Conservation (phyloP, 2,113 vertebrate species). For the Pseudonaja textilis region DNA sequence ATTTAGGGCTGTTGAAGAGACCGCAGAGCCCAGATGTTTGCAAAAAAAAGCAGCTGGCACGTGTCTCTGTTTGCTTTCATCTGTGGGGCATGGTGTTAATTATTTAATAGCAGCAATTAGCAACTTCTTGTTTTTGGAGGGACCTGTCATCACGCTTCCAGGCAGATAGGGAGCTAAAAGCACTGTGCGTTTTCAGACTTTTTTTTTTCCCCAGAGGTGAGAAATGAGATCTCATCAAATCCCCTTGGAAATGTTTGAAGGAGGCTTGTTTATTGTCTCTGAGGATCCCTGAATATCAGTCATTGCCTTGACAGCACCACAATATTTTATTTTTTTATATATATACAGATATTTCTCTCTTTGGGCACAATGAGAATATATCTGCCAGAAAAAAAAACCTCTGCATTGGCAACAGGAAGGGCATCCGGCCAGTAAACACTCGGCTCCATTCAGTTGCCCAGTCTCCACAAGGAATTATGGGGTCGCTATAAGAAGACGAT, state of each 20-base stretch:
- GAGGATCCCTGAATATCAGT: neutral
- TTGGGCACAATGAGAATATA: too few species aligned
- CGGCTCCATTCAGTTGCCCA: too few species aligned
- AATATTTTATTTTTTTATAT: too few species aligned
- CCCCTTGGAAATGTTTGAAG: neutral
- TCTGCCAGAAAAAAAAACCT: too few species aligned
- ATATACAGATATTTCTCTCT: too few species aligned
- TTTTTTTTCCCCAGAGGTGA: neutral
- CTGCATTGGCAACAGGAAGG: too few species aligned
- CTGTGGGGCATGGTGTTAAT: neutral
- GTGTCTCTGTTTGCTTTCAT: neutral
- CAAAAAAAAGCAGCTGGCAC: neutral
- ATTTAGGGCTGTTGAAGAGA: neutral
- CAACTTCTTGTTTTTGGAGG: neutral
- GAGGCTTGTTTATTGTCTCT: neutral
- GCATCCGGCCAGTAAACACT: too few species aligned
- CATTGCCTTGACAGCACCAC: neutral
- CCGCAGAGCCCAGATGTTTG: neutral
- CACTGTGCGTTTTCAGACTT: neutral
- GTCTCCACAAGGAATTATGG: too few species aligned
- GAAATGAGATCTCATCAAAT: neutral
- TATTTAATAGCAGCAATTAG: slow-evolving; percentile 19
- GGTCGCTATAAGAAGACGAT: too few species aligned
- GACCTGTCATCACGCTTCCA: neutral
- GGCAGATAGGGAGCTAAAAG: neutral